Percentiles rank a stretch among this genome's conserved stretches.
phyloP scores from a whole-genome alignment of 2,888 invertebrate genomes.

The Nowickia ferox region DNA sequence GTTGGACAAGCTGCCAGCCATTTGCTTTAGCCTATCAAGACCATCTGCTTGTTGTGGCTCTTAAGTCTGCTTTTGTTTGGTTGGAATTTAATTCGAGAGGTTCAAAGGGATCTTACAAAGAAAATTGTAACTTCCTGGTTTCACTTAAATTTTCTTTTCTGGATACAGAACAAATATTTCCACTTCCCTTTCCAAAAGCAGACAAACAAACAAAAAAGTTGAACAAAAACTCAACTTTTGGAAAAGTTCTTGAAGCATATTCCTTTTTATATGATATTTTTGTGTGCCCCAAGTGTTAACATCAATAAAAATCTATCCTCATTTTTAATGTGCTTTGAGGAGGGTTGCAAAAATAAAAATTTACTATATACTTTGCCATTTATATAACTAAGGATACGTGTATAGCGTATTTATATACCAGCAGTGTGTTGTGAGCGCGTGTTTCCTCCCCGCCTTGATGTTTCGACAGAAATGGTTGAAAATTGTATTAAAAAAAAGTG shows the following conservation, averaged over 20 bases:
- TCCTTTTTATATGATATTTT: conserved; percentile 48
- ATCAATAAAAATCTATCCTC: conserved; percentile 58
- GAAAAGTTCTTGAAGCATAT: conserved; percentile 55
- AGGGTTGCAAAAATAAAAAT: conserved; percentile 60
- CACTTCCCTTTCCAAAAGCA: conserved; percentile 23
- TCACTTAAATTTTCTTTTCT: conserved; percentile 11
- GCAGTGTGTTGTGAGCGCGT: conserved; percentile 15
- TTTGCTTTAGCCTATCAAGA: conserved; percentile 22
- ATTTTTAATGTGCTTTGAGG: conserved; percentile 47
- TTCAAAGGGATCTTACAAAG: conserved; percentile 26
- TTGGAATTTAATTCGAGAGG: conserved; percentile 17
- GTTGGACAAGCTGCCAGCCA: conserved; percentile 28
- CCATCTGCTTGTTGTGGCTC: conserved; percentile 40
- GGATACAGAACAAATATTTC: background rate
- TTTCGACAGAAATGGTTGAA: conserved; percentile 49
- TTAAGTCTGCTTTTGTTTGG: conserved; percentile 9
- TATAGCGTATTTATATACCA: conserved; percentile 3
- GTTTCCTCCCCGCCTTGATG: conserved; percentile 52
- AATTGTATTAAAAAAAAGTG: conserved; percentile 44
- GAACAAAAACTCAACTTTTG: conserved; percentile 27
- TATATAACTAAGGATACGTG: conserved; percentile 48
- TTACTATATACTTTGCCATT: conserved; percentile 55
- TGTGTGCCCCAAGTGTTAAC: conserved; percentile 59
- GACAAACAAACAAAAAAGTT: background rate
- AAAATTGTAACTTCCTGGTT: conserved; percentile 21